These are phyloP conservation scores for Ciconia maguari DNA, from an alignment of 2,113 vertebrate genomes.

Conservation along the genomic window DNA sequence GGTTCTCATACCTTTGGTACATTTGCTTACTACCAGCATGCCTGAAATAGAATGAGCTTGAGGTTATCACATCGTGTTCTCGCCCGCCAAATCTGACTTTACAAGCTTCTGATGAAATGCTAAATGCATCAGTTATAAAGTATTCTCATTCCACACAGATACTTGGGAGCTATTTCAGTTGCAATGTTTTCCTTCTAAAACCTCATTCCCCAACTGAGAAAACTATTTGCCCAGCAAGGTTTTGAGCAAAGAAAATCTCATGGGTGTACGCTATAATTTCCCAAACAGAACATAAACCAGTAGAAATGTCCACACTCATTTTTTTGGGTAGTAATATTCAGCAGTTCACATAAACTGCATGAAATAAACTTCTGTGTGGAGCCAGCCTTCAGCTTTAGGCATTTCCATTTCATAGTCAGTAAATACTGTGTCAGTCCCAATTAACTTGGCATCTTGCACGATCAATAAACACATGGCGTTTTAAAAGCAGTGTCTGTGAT, in stretches of 20 bases:
- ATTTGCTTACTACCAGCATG: not conserved
- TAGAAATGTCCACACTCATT: not conserved
- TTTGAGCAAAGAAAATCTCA: not conserved
- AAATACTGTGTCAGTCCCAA: not conserved
- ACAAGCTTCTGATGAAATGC: slow-evolving; percentile 23
- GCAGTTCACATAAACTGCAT: not conserved
- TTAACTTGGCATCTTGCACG: not conserved
- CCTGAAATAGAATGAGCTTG: not conserved
- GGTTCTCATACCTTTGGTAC: not conserved
- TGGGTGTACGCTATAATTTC: not conserved
- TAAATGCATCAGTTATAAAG: slow-evolving; percentile 3
- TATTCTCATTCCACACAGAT: not conserved
- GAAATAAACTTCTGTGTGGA: not conserved
- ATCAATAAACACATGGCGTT: not conserved
- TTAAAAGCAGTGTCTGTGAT: not conserved
- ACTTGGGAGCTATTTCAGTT: slow-evolving; percentile 1
- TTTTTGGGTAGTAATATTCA: not conserved
- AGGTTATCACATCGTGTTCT: not conserved
- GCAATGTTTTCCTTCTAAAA: slow-evolving; percentile 41
- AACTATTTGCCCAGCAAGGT: not conserved
- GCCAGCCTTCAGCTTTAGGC: not conserved
- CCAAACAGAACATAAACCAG: slow-evolving; percentile 11
- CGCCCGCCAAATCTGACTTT: not conserved
- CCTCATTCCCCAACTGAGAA: not conserved
- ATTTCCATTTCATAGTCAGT: not conserved